A percentile compares a stretch with the other conserved stretches of the same genome.
Evolutionary conservation across 2,888 invertebrate genomes (phyloP).

Genomic region (Cecidostiba fungosa): DNA sequence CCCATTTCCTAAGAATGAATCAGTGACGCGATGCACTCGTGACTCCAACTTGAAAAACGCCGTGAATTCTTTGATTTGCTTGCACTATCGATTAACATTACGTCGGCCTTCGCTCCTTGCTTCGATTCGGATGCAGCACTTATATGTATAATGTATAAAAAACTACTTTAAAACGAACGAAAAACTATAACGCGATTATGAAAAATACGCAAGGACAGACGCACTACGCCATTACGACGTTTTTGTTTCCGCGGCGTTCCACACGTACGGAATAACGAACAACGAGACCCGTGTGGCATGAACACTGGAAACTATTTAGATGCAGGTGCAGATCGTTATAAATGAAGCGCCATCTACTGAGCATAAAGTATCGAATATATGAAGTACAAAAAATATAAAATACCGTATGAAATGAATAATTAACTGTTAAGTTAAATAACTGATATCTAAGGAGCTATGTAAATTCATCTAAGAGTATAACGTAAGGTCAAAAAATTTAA

Average conservation of each 20-base stretch:
- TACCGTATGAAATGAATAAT: too few relatives aligned
- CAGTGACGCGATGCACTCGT: conserved; percentile 69
- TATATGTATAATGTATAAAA: conserved; percentile 51
- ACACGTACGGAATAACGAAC: conserved; percentile 50
- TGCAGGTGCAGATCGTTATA: too few relatives aligned
- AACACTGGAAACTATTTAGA: background rate
- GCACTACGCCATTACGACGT: conserved; percentile 63
- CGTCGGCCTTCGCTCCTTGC: conserved; percentile 3
- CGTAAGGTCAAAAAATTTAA: too few relatives aligned
- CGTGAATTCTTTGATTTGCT: conserved; percentile 29
- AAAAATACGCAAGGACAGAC: conserved; percentile 62
- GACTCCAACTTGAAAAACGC: conserved; percentile 54
- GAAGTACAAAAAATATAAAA: too few relatives aligned
- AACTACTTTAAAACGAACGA: conserved; percentile 56
- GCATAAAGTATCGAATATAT: too few relatives aligned
- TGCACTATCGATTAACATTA: conserved; percentile 32
- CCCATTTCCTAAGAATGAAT: conserved; percentile 71
- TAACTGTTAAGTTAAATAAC: too few relatives aligned
- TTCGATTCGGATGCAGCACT: background rate
- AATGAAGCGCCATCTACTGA: background rate
- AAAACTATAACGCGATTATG: conserved; percentile 55
- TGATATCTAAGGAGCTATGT: too few relatives aligned
- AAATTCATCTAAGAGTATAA: too few relatives aligned
- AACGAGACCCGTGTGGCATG: background rate
- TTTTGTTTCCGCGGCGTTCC: conserved; percentile 59